These are phyloP conservation scores for Nasonia longicornis DNA, from an alignment of 1,140 invertebrate species.

Conservation along the genomic window DNA sequence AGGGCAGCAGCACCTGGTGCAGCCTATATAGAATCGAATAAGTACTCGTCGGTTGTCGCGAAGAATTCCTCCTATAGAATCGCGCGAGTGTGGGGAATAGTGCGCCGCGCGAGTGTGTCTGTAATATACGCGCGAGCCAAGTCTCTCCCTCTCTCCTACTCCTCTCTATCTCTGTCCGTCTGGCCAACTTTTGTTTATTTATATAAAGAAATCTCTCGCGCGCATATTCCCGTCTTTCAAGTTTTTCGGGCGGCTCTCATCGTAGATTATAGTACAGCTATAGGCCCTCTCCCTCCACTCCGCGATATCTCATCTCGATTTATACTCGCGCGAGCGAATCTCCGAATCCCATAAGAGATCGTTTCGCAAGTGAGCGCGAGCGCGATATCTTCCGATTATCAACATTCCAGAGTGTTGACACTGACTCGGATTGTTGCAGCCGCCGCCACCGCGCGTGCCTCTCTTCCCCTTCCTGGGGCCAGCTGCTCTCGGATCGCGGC, in stretches of 20 bases:
- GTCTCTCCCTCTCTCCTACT: neutral
- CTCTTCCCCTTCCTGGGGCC: constrained; percentile 34
- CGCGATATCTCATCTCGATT: neutral
- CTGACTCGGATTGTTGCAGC: constrained; percentile 46
- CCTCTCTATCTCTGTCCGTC: neutral
- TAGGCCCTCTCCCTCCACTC: too few species aligned
- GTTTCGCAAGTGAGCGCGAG: constrained; percentile 24
- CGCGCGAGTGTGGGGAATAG: neutral
- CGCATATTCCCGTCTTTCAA: neutral
- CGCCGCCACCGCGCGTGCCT: constrained; percentile 39
- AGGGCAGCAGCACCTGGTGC: too few species aligned
- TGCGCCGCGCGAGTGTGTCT: neutral
- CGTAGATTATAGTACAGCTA: neutral
- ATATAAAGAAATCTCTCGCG: constrained; percentile 41
- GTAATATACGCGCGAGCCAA: neutral
- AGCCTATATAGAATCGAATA: too few species aligned
- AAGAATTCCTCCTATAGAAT: neutral
- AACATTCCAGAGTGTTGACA: constrained; percentile 68
- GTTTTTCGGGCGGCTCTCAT: neutral
- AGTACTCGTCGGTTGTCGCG: neutral
- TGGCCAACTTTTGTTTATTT: constrained; percentile 59
- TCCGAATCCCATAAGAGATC: constrained; percentile 14
- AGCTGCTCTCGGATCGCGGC: constrained; percentile 8
- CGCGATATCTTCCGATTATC: constrained; percentile 57
- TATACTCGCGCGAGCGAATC: neutral